Percentiles rank a stretch among this genome's conserved stretches.
Evolutionary conservation across 2,113 vertebrate genomes (phyloP).

Genomic region (Dicaeum eximium): DNA sequence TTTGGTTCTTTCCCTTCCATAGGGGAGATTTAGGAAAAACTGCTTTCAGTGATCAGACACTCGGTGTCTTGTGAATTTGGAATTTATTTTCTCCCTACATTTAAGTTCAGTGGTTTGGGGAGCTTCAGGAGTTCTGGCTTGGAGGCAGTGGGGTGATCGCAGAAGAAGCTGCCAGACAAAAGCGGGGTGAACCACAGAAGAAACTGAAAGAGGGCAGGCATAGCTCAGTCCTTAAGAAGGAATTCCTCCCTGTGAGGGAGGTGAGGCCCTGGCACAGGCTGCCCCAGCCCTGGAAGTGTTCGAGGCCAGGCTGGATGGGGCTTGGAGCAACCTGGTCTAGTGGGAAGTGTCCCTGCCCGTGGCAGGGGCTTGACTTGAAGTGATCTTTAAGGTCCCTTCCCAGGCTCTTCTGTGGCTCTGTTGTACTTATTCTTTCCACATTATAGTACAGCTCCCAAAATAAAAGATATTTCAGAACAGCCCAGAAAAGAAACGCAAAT

Average conservation of each 20-base stretch:
- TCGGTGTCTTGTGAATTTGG: fast-evolving
- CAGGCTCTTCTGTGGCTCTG: not conserved
- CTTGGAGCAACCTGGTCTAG: not conserved
- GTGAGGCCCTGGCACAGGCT: not conserved
- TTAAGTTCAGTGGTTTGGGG: not conserved
- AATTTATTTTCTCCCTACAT: not conserved
- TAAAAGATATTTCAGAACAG: not conserved
- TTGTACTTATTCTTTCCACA: not conserved
- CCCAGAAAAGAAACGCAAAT: not conserved
- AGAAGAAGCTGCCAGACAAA: not conserved
- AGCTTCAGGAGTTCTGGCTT: not conserved
- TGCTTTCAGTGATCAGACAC: not conserved
- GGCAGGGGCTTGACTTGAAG: not conserved
- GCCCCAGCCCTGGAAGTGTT: not conserved
- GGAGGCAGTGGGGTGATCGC: fast-evolving
- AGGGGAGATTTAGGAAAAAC: not conserved
- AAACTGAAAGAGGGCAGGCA: not conserved
- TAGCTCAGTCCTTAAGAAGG: not conserved
- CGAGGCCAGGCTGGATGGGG: not conserved
- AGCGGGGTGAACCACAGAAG: fast-evolving
- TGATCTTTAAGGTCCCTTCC: not conserved
- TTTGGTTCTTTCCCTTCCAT: not conserved
- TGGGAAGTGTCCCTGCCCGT: not conserved
- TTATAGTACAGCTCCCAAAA: not conserved
- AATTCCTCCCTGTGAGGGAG: not conserved